Evolutionary conservation across 2,113 vertebrate genomes (phyloP).

Genomic region (Myotis brandtii): DNA sequence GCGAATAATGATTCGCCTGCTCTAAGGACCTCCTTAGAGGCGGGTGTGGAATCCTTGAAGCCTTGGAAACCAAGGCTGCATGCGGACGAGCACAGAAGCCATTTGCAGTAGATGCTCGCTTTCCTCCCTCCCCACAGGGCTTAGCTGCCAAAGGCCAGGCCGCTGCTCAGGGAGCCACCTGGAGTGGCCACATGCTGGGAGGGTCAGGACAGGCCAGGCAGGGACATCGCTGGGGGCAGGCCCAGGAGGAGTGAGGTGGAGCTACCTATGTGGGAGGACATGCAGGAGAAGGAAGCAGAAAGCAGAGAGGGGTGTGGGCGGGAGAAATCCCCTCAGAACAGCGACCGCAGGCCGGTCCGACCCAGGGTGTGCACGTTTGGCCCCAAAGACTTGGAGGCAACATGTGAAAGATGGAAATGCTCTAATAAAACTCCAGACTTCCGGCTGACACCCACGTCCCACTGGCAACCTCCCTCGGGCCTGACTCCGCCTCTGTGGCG

Average conservation of each 20-base stretch:
- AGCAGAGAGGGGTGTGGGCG: not conserved
- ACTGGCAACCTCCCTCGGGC: not conserved
- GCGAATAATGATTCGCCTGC: not conserved
- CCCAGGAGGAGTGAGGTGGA: no score
- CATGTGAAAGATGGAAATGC: not conserved
- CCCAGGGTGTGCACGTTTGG: no score
- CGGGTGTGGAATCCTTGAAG: not conserved
- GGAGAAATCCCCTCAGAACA: not conserved
- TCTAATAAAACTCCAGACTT: not conserved
- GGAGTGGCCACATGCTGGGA: no score
- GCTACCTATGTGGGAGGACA: accelerated
- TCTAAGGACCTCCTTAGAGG: not conserved
- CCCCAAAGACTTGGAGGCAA: not conserved
- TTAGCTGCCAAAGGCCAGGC: not conserved
- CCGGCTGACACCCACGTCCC: not conserved
- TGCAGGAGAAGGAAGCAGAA: not conserved
- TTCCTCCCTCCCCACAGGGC: not conserved
- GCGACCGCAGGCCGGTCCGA: not conserved
- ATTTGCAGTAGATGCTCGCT: not conserved
- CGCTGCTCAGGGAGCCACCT: not conserved
- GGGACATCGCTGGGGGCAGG: no score
- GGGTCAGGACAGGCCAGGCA: not conserved
- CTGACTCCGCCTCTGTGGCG: not conserved
- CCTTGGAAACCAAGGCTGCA: not conserved
- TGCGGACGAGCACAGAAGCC: not conserved